These are phyloP conservation scores for Ceyx erithaca DNA, from an alignment of 2,797 vertebrate species.

Conservation along the genomic window DNA sequence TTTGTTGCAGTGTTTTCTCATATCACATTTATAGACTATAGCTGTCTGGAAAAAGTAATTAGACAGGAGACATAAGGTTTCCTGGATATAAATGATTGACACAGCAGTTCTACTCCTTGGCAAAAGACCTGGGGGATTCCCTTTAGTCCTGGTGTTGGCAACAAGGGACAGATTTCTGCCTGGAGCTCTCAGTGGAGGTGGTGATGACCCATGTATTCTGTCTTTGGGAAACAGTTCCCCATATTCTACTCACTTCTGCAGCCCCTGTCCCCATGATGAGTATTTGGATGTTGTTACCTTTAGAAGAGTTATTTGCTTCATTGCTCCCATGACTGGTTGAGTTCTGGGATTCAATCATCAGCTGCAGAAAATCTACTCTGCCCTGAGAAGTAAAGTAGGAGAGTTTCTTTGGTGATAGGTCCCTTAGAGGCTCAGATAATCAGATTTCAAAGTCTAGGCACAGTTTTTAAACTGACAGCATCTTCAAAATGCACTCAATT, in stretches of 20 bases:
- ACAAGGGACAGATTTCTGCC: neutral
- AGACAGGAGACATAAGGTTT: neutral
- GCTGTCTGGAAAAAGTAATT: neutral
- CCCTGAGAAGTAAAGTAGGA: slow-evolving; percentile 38
- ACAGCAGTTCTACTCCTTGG: neutral
- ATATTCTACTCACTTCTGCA: fast-evolving
- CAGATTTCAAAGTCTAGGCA: neutral
- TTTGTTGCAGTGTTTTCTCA: neutral
- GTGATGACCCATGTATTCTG: neutral
- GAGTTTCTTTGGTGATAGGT: neutral
- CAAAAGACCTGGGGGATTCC: neutral
- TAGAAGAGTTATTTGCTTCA: fast-evolving
- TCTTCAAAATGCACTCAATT: neutral
- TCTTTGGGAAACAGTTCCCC: neutral
- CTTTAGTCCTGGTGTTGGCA: neutral
- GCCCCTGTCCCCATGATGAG: fast-evolving
- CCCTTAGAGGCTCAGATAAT: neutral
- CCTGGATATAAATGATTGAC: neutral
- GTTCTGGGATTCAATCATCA: slow-evolving; percentile 61
- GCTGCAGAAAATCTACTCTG: slow-evolving; percentile 71
- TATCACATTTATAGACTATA: fast-evolving
- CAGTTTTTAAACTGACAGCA: neutral
- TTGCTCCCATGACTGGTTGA: neutral
- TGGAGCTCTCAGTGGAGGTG: neutral
- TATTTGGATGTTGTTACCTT: slow-evolving; percentile 35